These are phyloP conservation scores for Carposina sasakii DNA, from an alignment of 1,140 invertebrate genomes.

Conservation along the genomic window DNA sequence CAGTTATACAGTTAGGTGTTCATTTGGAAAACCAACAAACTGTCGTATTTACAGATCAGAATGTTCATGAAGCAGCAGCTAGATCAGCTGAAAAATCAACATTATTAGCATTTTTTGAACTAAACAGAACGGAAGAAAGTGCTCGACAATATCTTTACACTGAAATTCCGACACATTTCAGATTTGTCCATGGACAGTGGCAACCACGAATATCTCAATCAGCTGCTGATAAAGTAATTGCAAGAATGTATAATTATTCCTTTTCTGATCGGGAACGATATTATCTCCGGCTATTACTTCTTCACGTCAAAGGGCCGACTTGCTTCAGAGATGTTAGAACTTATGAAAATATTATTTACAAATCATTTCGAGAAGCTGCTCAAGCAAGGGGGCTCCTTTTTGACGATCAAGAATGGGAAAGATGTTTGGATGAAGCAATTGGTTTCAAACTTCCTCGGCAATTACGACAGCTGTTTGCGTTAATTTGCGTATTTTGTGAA, in stretches of 20 bases:
- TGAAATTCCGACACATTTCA: slow-evolving; percentile 12
- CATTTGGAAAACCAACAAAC: slow-evolving; percentile 16
- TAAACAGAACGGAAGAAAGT: slow-evolving; percentile 9
- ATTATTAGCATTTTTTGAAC: slow-evolving; percentile 16
- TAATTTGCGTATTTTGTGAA: slow-evolving; percentile 24
- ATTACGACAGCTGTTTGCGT: slow-evolving; percentile 23
- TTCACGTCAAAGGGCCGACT: slow-evolving; percentile 17
- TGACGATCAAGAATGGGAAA: slow-evolving; percentile 21
- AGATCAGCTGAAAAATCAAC: slow-evolving; percentile 18
- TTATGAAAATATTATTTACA: slow-evolving; percentile 20
- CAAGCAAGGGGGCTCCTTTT: slow-evolving; percentile 18
- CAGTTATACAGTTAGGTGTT: slow-evolving; percentile 11
- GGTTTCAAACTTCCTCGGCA: slow-evolving; percentile 19
- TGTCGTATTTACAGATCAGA: slow-evolving; percentile 15
- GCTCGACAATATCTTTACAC: slow-evolving; percentile 14
- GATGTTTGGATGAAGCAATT: slow-evolving; percentile 20
- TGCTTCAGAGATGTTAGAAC: slow-evolving; percentile 19
- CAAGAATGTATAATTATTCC: slow-evolving; percentile 20
- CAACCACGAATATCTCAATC: slow-evolving; percentile 14
- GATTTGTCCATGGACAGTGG: slow-evolving; percentile 14
- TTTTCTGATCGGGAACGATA: slow-evolving; percentile 16
- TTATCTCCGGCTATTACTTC: slow-evolving; percentile 16
- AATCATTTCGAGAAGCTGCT: slow-evolving; percentile 14
- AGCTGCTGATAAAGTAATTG: slow-evolving; percentile 17
- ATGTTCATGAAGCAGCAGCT: no score